Percentiles rank a stretch among this genome's conserved stretches.
phyloP scores from a whole-genome alignment of 2,113 vertebrate species.

The Paraplagusia blochii region DNA sequence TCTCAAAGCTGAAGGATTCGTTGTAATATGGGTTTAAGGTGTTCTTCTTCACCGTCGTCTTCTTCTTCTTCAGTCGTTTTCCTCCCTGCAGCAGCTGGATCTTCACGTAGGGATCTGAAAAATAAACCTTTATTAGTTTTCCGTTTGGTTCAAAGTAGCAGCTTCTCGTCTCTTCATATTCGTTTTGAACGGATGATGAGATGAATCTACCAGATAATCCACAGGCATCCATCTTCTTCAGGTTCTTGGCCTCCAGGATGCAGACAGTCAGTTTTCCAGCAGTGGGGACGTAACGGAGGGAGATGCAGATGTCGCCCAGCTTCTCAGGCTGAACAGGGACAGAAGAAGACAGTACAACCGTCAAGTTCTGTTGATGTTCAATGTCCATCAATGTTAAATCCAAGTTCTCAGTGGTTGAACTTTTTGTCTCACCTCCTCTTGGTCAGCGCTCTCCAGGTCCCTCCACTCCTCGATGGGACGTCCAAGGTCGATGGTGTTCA shows the following conservation, averaged over 20 bases:
- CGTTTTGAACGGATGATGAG: no score
- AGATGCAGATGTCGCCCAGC: conserved; percentile 97
- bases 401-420: not conserved
- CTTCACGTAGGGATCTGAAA: conserved; percentile 95
- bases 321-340: conserved; percentile 87
- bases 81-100: conserved; percentile 97
- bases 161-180: no score
- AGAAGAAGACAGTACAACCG: not conserved
- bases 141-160: no score
- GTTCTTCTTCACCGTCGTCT: conserved; percentile 99
- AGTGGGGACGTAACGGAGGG: conserved; percentile 93
- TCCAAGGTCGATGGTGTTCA: conserved; percentile 95
- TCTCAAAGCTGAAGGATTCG: conserved; percentile 99
- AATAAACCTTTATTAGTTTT: no score
- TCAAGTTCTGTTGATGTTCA: not conserved
- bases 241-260: conserved; percentile 97
- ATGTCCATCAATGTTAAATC: not conserved
- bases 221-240: conserved; percentile 99
- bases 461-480: conserved; percentile 95
- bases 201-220: conserved; percentile 87
- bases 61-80: conserved; percentile 98
- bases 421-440: conserved; percentile 86
- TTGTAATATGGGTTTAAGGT: conserved; percentile 97
- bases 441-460: conserved; percentile 92
- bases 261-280: conserved; percentile 97